Conservation (phyloP, 1,140 invertebrate species). For the Lasaia peninsularis region DNA sequence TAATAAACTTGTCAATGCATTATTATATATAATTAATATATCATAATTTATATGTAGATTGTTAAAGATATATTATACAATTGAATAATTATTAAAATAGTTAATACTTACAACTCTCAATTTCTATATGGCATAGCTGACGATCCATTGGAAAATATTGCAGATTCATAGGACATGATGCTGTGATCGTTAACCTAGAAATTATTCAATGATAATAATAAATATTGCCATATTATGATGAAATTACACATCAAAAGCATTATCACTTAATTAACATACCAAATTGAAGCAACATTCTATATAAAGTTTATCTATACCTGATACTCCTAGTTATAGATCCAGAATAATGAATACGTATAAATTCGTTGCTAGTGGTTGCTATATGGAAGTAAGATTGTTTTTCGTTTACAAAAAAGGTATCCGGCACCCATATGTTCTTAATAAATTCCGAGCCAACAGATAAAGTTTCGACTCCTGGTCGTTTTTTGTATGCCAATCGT, state of each 20-base stretch:
- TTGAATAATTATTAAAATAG: constrained; percentile 20
- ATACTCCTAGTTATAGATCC: constrained; percentile 97
- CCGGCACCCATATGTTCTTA: constrained; percentile 98
- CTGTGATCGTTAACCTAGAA: constrained; percentile 96
- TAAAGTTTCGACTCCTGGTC: constrained; percentile 91
- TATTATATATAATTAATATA: background rate
- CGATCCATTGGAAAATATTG: constrained; percentile 99
- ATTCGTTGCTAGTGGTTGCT: constrained; percentile 98
- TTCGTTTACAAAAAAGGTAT: constrained; percentile 99
- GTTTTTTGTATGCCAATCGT: constrained; percentile 92
- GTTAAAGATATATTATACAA: constrained; percentile 9
- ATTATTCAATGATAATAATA: constrained; percentile 13
- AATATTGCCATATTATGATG: constrained; percentile 2
- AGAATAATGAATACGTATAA: constrained; percentile 96
- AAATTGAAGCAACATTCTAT: background rate
- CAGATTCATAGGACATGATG: constrained; percentile 98
- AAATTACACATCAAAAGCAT: constrained; percentile 7
- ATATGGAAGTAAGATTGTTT: constrained; percentile 99
- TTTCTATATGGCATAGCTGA: constrained; percentile 97
- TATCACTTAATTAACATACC: background rate
- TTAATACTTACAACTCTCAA: constrained; percentile 97
- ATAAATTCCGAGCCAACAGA: constrained; percentile 96
- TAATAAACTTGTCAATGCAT: background rate
- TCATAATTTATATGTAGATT: constrained; percentile 11
- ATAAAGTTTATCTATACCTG: constrained; percentile 80